phyloP scores from a whole-genome alignment of 2,113 vertebrate genomes.

The Noctilio leporinus region DNA sequence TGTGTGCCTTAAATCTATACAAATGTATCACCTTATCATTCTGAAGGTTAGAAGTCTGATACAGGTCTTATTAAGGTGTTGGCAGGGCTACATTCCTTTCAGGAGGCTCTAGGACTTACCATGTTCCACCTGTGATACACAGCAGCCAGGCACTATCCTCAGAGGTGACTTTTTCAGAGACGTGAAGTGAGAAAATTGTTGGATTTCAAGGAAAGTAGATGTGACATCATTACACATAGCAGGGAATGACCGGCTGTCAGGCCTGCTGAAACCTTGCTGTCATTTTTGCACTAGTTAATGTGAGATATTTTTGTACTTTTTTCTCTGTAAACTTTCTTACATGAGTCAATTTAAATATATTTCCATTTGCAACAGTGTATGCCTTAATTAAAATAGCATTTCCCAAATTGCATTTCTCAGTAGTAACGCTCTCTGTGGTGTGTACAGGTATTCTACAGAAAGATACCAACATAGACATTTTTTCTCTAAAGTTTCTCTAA shows the following conservation, averaged over 20 bases:
- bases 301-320: not conserved
- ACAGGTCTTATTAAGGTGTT: not conserved
- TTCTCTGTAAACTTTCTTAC: not conserved
- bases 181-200: not conserved
- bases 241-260: not conserved
- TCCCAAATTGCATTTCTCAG: not conserved
- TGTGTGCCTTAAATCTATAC: not conserved
- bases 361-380: not conserved
- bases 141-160: not conserved
- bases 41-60: not conserved
- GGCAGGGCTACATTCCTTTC: not conserved
- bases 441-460: not conserved
- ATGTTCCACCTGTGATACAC: not conserved
- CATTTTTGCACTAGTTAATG: not conserved
- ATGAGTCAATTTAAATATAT: not conserved
- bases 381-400: not conserved
- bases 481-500: not conserved
- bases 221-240: not conserved
- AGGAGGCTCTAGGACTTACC: not conserved
- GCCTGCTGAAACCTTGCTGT: not conserved
- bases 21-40: not conserved
- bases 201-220: not conserved
- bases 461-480: not conserved
- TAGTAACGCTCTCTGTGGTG: not conserved
- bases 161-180: not conserved